Base-by-base conservation (phyloP, 1,140 invertebrate species). In the Pseudobourletiella spinata region DNA sequence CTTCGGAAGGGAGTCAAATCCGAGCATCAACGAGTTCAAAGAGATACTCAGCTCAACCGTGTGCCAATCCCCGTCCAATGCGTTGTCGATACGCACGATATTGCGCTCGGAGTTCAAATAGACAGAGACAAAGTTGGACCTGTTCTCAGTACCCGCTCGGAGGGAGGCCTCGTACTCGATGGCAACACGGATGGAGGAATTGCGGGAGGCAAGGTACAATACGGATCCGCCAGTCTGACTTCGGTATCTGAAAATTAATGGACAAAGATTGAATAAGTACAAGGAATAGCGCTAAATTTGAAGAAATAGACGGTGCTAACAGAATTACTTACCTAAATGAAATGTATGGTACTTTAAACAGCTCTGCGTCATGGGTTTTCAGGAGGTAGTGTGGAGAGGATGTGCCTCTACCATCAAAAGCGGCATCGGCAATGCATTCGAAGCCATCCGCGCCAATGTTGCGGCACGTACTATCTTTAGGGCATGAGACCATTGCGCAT, bases 401-500 rank as follows among this genome's bases (percentile, higher is more conserved):
- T 63, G 57, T 73, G n/a, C 59, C 48, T 29, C 50, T 59, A 24
- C 90, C 89, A 73, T 90, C 83, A 70, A 94, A 90, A 6, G 90
- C 91, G 6, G 85, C 85, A 72, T 91, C 90, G 0, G 89, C 83
- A n/a, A 91, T 79, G 74, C 95, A 98, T 77, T 95, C 90, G 76
- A 88, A 94, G 20, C 95, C 94, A 66, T 87, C 84, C 44, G 60
- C 32, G 15, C 43, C 51, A 4, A 96, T 79, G 78, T 96, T 96
- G 46, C 84, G 80, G 73, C 95, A 98, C 32, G 80, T 81, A 11
- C 88, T 86, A 55, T 83, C 83, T 28, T 73, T 74, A 1, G 95
- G 94, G 76, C 95, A 98, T 18, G 81, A 77, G 26, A 79, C 79
- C 75, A 72, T 89, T 84, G 74, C 95, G 98, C 76, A 93, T 94